These are phyloP conservation scores for Microdon myrmicae DNA, from an alignment of 2,888 invertebrate genomes.

Conservation along the genomic window DNA sequence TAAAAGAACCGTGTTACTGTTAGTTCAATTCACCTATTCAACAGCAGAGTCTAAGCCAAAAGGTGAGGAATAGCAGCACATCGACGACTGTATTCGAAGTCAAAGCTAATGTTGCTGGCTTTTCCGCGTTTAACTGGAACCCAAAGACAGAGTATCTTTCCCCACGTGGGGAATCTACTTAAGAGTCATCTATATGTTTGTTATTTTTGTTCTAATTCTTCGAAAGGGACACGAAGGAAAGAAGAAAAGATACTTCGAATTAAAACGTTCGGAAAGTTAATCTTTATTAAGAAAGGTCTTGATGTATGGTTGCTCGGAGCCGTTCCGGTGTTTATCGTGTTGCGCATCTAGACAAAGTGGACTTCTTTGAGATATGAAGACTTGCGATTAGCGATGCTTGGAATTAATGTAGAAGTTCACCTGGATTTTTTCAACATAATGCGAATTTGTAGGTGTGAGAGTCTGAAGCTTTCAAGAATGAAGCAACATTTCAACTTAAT, in stretches of 20 bases:
- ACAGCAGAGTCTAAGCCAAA: constrained; percentile 31
- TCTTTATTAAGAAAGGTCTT: constrained; percentile 25
- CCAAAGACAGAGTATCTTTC: too few species aligned
- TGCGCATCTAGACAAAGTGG: not conserved
- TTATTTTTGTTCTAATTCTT: not conserved
- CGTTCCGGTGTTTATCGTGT: not conserved
- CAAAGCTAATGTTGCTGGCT: too few species aligned
- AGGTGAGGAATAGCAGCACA: too few species aligned
- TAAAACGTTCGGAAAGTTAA: too few species aligned
- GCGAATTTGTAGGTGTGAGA: too few species aligned
- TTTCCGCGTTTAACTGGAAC: too few species aligned
- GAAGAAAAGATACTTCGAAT: constrained; percentile 6
- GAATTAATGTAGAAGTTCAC: constrained; percentile 19
- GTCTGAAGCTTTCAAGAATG: too few species aligned
- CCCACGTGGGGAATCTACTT: too few species aligned
- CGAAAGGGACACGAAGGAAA: constrained; percentile 4
- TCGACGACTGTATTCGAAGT: too few species aligned
- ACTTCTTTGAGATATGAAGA: constrained; percentile 22
- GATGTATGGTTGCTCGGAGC: constrained; percentile 8
- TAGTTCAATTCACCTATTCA: constrained; percentile 25
- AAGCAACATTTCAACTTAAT: too few species aligned
- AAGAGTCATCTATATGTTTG: too few species aligned
- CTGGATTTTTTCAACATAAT: too few species aligned
- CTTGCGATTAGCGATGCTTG: constrained; percentile 20
- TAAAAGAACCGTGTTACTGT: constrained; percentile 35